Evolutionary conservation across 1,140 invertebrate species (phyloP), one percentile per base, ranked within the genome.

Genomic region (Diprion similis): DNA sequence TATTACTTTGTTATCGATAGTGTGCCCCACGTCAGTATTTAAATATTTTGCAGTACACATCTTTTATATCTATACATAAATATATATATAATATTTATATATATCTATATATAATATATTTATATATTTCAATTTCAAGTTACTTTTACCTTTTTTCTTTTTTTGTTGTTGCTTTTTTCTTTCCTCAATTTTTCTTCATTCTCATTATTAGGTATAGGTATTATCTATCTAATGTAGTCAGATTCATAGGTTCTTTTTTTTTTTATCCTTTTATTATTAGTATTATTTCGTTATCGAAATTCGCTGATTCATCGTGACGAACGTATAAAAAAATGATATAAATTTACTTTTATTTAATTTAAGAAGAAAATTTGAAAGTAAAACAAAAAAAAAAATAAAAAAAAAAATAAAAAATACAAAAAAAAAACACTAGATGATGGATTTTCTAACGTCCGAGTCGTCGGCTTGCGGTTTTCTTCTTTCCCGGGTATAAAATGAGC

Each of bases 11-110:
- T 79, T 77, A 81, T 82, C 77, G 75, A 37, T 37, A 77, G 79
- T 82, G 74, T 81, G 78, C 78, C 80, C 82, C 80, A 81, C 82
- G 74, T 84, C 80, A 76, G 80, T 85, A 85, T 84, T 59, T 86
- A 84, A 84, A 84, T 86, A 84, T 86, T 79, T 85, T 85, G 85
- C 84, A 85, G 82, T 84, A 85, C 83, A 85, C 82, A 86, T 83
- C 78, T 80, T 82, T 80, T 75, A 79, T 82, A 80, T 59, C 7
- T 83, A 82, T 84, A 71, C 80, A 74, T 78, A 48, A n/a, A n/a
- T n/a, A 10, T 68, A 66, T 80, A 68, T 76, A 78, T 81, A 76
- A 51, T 79, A 77, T 78, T 72, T 84, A 84, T 82, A 79, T 82
- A 78, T 82, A 82, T 78, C 15, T 80, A 82, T 81, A 76, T 82